Evolutionary conservation across 2,797 vertebrate genomes (phyloP), one percentile per base, ranked within the genome.

Genomic region (Micrastur ruficollis): DNA sequence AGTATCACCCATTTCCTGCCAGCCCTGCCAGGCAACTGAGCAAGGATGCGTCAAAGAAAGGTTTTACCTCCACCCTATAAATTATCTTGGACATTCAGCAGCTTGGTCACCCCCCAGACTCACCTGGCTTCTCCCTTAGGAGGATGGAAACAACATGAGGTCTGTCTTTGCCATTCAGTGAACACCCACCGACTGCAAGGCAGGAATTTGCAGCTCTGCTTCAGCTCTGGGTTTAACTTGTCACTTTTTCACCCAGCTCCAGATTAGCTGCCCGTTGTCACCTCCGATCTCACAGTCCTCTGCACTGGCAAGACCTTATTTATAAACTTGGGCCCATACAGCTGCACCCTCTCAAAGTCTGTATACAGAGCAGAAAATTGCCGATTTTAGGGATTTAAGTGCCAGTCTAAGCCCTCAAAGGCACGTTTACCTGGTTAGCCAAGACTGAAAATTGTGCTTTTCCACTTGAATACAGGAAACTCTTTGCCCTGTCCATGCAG

Each of bases 351-450:
- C 19, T 7, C 22, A 1, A 78, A 84, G 36, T 34, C 66, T 86
- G 21, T 46, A 36, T 18, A 38, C 20, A 55, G 93, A 89, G 90
- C 90, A 95, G 76, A 93, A 96, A 97, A 97, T 82, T 21, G 47
- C 19, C 59, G 59, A 62, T 84, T 94, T 95, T 56, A 86, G 63
- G 90, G 89, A 90, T 94, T 90, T 66, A 47, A 83, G 82, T 52
- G 70, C 53, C 82, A 75, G 66, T 36, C 61, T 95, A 78, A 93
- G 70, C 95, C 76, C 87, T 86, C 53, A 81, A 85, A 90, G 76
- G 70, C 72, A 72, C 5, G 8, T 8, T 93, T 83, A 93, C 72
- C 76, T 68, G 38, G 58, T 1, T 5, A 94, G 65, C 46, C 55
- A 70, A 42, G 73, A 55, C 85, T 89, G 73, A 84, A 96, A 95